Conservation (phyloP, 2,797 vertebrate genomes). For the Typhlichthys subterraneus region DNA sequence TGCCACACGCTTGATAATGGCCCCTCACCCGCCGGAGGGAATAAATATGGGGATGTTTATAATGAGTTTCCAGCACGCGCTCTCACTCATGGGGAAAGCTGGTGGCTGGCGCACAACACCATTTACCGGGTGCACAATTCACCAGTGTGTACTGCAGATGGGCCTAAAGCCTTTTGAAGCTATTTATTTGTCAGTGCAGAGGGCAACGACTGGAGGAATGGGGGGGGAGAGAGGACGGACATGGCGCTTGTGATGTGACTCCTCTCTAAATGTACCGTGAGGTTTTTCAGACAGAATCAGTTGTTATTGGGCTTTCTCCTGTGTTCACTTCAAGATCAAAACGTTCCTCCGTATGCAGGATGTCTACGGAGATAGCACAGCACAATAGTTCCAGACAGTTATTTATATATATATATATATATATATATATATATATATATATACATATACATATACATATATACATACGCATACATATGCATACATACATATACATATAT, state of each 20-base stretch:
- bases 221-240: background rate
- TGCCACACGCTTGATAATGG: slow-evolving; percentile 69
- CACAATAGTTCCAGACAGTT: no score
- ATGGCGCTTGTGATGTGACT: no score
- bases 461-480: no score
- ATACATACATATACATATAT: no score
- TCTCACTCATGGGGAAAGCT: slow-evolving; percentile 22
- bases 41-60: slow-evolving; percentile 62
- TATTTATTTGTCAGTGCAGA: slow-evolving; percentile 51
- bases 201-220: slow-evolving; percentile 23
- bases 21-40: slow-evolving; percentile 53
- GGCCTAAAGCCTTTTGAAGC: slow-evolving; percentile 45
- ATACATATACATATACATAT: no score
- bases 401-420: no score
- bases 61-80: slow-evolving; percentile 66
- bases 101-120: slow-evolving; percentile 50
- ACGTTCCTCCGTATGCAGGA: no score
- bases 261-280: no score
- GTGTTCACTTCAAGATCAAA: background rate
- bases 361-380: no score
- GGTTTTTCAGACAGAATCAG: no score
- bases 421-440: no score
- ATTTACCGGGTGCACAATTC: slow-evolving; percentile 48
- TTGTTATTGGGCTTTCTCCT: no score
- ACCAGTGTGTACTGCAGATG: slow-evolving; percentile 30